Evolutionary conservation across 2,113 vertebrate genomes (phyloP), one percentile per base, ranked within the genome.

Genomic region (Haemorhous mexicanus): DNA sequence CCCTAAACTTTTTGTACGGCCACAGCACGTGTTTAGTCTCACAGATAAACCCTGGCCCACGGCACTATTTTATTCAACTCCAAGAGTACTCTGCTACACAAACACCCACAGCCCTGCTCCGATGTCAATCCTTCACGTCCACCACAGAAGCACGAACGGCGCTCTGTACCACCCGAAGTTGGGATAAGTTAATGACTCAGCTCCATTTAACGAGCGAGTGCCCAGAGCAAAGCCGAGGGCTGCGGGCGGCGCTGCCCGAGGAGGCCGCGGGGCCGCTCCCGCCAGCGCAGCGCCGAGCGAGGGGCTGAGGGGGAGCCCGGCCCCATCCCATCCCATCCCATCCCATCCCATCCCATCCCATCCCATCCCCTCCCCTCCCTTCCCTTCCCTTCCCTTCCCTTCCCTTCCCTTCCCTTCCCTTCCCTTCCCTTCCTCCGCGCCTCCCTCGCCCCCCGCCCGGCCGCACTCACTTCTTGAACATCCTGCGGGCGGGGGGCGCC

Each of bases 381-480:
- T 27, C 14, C 49, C 50, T 14, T 16, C 39, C 20, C 28, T 15
- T 14, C 61, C 28, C 5, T 10, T 33, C 5, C 13, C 28, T 11
- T n/a, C 7, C 19, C 47, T 4, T 13, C 28, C 33, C 52, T 11
- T 41, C 35, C 35, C 50, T 14, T 16, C 39, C 20, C 28, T 15
- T 14, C 61, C 28, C 5, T 10, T 33, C 5, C 13, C 28, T 11
- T n/a, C 7, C 19, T 50, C 23, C 35, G 8, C 16, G 30, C 41
- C 28, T 49, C 46, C 33, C 47, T 1, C 22, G 3, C 3, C 20
- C n/a, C 39, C 49, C 17, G 21, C 22, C 55, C 26, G 3, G 37
- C n/a, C 20, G 3, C 78, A 91, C 95, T 95, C 79, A 95, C 96
- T 96, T 97, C 59, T 97, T 97, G 82, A 97, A 96, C 96, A 96